A percentile compares a stretch with the other conserved stretches of the same genome.
Evolutionary conservation across 2,888 invertebrate genomes (phyloP).

Genomic region (Oscheius myriophilus): DNA sequence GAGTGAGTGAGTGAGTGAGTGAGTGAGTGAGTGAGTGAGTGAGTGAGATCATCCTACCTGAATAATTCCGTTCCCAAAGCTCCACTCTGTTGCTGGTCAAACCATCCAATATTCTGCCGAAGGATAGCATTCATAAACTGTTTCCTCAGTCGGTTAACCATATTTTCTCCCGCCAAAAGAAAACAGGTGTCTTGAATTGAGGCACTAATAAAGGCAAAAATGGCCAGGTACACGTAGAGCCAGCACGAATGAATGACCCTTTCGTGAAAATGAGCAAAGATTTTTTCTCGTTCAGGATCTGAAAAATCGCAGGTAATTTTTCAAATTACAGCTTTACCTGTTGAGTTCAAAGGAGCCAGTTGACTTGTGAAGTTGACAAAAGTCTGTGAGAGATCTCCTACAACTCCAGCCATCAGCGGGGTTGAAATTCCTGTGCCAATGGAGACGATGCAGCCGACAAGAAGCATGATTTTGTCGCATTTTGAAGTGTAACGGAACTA

Average conservation of each 20-base stretch:
- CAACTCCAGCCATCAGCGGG: constrained; percentile 22
- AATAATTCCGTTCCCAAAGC: constrained; percentile 73
- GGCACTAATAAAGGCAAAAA: background rate
- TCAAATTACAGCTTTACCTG: background rate
- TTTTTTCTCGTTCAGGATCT: constrained; percentile 22
- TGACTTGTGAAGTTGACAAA: constrained; percentile 39
- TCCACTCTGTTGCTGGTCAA: constrained; percentile 72
- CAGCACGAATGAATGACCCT: constrained; percentile 10
- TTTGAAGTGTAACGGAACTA: constrained; percentile 58
- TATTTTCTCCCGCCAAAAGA: constrained; percentile 72
- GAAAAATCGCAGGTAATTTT: no score
- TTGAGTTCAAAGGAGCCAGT: constrained; percentile 9
- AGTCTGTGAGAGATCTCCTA: constrained; percentile 53
- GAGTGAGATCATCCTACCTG: constrained; percentile 70
- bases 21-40: no score
- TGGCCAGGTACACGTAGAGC: constrained; percentile 4
- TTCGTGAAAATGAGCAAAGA: constrained; percentile 17
- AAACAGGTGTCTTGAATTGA: constrained; percentile 68
- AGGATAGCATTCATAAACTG: constrained; percentile 70
- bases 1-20: no score
- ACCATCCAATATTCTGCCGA: constrained; percentile 72
- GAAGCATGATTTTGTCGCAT: constrained; percentile 53
- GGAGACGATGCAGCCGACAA: constrained; percentile 34
- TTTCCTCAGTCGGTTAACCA: constrained; percentile 72
- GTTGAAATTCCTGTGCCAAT: constrained; percentile 4